Evolutionary conservation across 2,888 invertebrate species (phyloP).

Genomic region (Falcaria lacertinaria): DNA sequence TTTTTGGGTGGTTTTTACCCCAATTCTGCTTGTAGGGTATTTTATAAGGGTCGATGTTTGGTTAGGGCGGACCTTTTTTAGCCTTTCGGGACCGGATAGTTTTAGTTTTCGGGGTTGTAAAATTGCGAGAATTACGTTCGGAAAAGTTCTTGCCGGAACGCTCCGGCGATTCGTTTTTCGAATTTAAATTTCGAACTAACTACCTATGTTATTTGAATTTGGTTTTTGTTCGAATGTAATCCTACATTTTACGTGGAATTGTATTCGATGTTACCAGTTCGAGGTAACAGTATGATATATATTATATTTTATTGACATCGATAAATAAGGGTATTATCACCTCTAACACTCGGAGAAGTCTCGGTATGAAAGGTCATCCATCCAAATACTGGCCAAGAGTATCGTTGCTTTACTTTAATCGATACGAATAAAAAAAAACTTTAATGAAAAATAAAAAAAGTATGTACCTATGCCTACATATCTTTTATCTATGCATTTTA

Average conservation of each 20-base stretch:
- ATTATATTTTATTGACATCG: too few species aligned
- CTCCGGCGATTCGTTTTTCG: slow-evolving; percentile 37
- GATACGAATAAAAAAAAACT: too few species aligned
- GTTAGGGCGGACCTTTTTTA: slow-evolving; percentile 77
- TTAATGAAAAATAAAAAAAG: too few species aligned
- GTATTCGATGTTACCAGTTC: background rate
- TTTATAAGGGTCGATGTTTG: slow-evolving; percentile 77
- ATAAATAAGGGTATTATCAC: too few species aligned
- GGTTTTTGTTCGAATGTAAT: slow-evolving; percentile 15
- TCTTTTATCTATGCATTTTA: too few species aligned
- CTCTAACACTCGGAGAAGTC: too few species aligned
- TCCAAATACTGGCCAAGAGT: too few species aligned
- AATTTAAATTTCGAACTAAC: slow-evolving; percentile 5
- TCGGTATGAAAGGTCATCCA: too few species aligned
- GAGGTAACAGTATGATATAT: too few species aligned
- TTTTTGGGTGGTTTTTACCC: slow-evolving; percentile 74
- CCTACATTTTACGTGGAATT: background rate
- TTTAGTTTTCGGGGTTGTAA: slow-evolving; percentile 57
- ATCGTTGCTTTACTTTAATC: too few species aligned
- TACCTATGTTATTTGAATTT: slow-evolving; percentile 26
- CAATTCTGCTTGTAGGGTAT: slow-evolving; percentile 45
- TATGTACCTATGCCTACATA: too few species aligned
- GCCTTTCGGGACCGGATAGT: slow-evolving; percentile 61
- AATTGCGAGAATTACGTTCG: slow-evolving; percentile 58
- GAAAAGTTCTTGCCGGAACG: slow-evolving; percentile 47